Evolutionary conservation across 2,888 invertebrate genomes (phyloP).

Genomic region (Keiferia lycopersicella): DNA sequence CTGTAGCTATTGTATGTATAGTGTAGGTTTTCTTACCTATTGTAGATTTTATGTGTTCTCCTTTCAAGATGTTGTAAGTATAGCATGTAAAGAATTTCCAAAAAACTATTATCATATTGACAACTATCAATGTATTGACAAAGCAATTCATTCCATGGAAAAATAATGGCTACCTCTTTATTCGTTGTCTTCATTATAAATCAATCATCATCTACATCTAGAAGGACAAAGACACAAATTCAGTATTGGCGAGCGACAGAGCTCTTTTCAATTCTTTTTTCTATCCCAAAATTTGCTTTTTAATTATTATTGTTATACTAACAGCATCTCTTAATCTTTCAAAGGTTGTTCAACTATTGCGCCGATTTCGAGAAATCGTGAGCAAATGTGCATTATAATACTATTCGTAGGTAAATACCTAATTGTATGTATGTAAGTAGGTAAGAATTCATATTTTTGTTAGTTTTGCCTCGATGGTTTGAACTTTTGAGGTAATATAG

Average conservation of each 20-base stretch:
- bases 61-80: constrained; percentile 47
- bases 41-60: constrained; percentile 59
- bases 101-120: too few species aligned
- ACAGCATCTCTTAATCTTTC: neutral
- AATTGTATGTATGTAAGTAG: neutral
- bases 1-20: constrained; percentile 76
- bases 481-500: neutral
- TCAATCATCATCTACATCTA: too few species aligned
- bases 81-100: neutral
- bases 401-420: neutral
- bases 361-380: neutral
- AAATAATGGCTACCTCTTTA: too few species aligned
- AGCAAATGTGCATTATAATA: constrained; percentile 17
- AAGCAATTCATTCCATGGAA: too few species aligned
- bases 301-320: neutral
- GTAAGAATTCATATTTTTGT: neutral
- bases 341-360: constrained; percentile 9
- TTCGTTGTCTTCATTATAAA: too few species aligned
- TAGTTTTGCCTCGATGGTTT: neutral
- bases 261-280: too few species aligned
- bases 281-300: too few species aligned
- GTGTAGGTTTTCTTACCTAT: constrained; percentile 63
- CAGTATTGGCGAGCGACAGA: too few species aligned
- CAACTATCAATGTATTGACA: too few species aligned
- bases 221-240: too few species aligned